A percentile compares a stretch with the other conserved stretches of the same genome.
These are phyloP conservation scores for Acanthurus tractus DNA, from an alignment of 2,797 vertebrate genomes.

Conservation along the genomic window DNA sequence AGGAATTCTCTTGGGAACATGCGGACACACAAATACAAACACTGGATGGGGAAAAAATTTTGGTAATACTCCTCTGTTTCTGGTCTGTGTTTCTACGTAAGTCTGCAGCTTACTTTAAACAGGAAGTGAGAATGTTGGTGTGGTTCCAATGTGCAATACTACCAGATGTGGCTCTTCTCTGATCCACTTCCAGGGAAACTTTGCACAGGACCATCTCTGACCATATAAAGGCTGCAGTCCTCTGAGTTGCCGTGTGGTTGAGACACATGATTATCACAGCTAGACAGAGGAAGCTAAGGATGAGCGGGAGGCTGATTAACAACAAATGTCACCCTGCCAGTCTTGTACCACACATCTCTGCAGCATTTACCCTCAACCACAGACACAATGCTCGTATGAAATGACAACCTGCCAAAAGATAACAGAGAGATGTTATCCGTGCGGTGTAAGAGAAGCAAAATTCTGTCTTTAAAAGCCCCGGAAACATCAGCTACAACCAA, in stretches of 20 bases:
- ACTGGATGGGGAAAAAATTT: conserved; percentile 38
- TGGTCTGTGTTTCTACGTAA: conserved; percentile 4
- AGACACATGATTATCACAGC: conserved; percentile 58
- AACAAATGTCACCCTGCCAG: conserved; percentile 64
- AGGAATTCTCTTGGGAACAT: conserved; percentile 48
- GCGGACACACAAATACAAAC: conserved; percentile 2
- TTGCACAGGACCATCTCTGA: conserved; percentile 20
- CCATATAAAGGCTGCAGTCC: conserved; percentile 6
- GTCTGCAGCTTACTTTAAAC: conserved; percentile 20
- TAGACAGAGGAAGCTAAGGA: conserved; percentile 49
- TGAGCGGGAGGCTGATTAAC: conserved; percentile 64
- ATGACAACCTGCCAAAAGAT: conserved; percentile 50
- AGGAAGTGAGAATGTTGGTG: conserved; percentile 45
- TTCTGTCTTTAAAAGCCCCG: neutral
- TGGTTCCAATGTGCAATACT: neutral
- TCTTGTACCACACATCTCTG: conserved; percentile 36
- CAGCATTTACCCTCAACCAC: conserved; percentile 49
- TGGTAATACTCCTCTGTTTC: conserved; percentile 23
- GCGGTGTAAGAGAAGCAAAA: conserved; percentile 16
- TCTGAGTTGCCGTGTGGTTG: conserved; percentile 14
- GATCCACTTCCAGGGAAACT: conserved; percentile 36
- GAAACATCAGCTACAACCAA: conserved; percentile 19
- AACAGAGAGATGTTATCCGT: conserved; percentile 22
- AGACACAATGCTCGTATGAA: conserved; percentile 34
- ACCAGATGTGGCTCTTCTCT: conserved; percentile 29